These are phyloP conservation scores for Triplophysa rosa DNA, from an alignment of 2,113 vertebrate genomes.

Conservation along the genomic window DNA sequence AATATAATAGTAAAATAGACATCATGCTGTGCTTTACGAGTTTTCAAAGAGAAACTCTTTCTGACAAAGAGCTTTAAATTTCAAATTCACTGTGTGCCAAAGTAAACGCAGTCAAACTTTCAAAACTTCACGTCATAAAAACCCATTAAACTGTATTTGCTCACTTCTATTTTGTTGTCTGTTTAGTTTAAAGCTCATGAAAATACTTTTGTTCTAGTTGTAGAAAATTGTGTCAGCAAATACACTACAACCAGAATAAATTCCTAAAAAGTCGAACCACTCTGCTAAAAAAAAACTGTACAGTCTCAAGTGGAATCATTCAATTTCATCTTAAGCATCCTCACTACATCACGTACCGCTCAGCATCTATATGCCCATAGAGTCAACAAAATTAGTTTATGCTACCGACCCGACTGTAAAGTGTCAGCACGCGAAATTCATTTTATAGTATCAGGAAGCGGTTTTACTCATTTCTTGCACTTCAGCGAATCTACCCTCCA, in stretches of 20 bases:
- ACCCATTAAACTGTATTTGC: no score
- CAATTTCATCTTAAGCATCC: conserved; percentile 8
- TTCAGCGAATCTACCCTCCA: neutral
- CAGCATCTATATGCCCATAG: conserved; percentile 2
- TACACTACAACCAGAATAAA: neutral
- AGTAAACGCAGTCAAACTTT: no score
- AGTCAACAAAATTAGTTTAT: neutral
- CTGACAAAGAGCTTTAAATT: no score
- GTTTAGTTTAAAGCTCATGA: no score
- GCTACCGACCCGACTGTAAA: neutral
- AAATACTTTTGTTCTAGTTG: no score
- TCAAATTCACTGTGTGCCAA: no score
- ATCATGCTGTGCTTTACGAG: no score
- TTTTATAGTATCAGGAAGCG: neutral
- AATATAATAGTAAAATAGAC: no score
- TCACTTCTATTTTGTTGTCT: no score
- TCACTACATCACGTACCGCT: neutral
- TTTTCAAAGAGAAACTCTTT: no score
- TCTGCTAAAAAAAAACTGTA: neutral
- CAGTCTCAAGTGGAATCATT: neutral
- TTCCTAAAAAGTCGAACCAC: neutral
- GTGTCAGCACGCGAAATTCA: neutral
- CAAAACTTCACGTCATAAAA: no score
- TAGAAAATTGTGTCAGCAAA: neutral
- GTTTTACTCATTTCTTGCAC: neutral